Percentiles rank a stretch among this genome's conserved stretches.
Conservation (phyloP, 1,140 invertebrate genomes). For the Nasonia giraulti region DNA sequence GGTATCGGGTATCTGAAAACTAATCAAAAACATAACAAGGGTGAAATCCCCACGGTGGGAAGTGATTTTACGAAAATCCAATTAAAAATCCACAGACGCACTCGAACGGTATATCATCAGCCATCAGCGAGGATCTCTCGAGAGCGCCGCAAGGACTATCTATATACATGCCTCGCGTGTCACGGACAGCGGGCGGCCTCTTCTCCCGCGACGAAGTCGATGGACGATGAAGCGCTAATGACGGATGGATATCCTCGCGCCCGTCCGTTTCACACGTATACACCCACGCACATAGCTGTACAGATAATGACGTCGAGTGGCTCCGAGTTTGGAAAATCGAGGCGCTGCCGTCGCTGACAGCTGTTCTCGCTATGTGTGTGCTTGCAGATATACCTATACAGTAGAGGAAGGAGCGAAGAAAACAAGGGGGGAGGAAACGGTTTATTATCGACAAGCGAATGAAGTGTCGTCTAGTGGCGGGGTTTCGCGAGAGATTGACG, state of each 20-base stretch:
- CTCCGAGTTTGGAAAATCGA: slow-evolving; percentile 23
- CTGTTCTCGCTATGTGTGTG: background rate
- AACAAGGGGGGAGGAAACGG: slow-evolving; percentile 4
- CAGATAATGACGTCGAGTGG: background rate
- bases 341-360: background rate
- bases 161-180: background rate
- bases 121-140: background rate
- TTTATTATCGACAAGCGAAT: slow-evolving; percentile 50
- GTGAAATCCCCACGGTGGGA: background rate
- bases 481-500: slow-evolving; percentile 51
- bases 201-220: slow-evolving; percentile 4
- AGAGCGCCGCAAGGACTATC: background rate
- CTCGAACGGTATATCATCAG: background rate
- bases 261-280: background rate
- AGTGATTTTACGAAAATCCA: background rate
- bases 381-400: background rate
- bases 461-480: slow-evolving; percentile 50
- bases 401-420: background rate
- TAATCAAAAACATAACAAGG: too few relatives aligned
- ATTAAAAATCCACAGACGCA: slow-evolving; percentile 25
- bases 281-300: background rate
- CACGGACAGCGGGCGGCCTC: background rate
- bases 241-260: slow-evolving; percentile 26
- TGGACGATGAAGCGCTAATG: slow-evolving; percentile 33
- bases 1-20: too few relatives aligned